Percentiles rank a stretch among this genome's conserved stretches.
phyloP scores from a whole-genome alignment of 2,888 invertebrate genomes.

The Podabrus alpinus region DNA sequence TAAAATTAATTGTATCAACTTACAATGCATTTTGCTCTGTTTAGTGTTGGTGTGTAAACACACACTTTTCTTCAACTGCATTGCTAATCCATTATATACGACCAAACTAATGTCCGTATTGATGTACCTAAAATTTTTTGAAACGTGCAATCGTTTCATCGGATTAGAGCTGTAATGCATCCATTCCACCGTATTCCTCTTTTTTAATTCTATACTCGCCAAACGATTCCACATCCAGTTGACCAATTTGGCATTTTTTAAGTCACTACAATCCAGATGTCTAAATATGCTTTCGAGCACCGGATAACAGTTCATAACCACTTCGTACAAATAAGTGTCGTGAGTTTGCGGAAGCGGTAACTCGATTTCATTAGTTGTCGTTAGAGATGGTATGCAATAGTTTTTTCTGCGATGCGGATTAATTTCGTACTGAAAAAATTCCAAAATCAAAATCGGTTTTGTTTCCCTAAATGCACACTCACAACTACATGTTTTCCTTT shows the following conservation, averaged over 20 bases:
- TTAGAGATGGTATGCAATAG: background rate
- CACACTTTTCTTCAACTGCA: background rate
- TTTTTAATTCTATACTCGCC: background rate
- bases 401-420: background rate
- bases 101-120: background rate
- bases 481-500: background rate
- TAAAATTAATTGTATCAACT: background rate
- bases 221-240: background rate
- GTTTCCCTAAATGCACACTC: background rate
- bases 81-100: background rate
- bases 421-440: background rate
- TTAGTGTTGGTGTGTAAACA: background rate
- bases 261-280: background rate
- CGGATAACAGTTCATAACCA: background rate
- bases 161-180: background rate
- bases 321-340: background rate
- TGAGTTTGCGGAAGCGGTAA: background rate
- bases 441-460: background rate
- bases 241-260: background rate
- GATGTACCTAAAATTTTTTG: background rate
- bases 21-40: background rate
- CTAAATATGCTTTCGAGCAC: background rate
- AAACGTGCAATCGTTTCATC: background rate
- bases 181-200: background rate
- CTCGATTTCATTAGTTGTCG: background rate